phyloP scores from a whole-genome alignment of 2,113 vertebrate genomes.

The Pandion haliaetus region DNA sequence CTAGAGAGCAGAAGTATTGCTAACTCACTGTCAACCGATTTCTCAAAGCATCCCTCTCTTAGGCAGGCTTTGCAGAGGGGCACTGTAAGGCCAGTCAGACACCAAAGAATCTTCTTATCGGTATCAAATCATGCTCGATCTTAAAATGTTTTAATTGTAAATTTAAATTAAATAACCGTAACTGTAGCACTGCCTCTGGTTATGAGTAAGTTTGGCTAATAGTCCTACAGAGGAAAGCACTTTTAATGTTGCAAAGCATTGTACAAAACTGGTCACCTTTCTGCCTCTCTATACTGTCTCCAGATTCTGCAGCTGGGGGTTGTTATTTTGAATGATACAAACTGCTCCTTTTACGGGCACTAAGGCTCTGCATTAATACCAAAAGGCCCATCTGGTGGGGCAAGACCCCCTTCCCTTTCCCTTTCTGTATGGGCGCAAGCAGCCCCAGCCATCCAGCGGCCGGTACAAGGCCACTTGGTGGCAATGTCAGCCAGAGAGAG shows the following conservation, averaged over 20 bases:
- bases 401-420: not conserved
- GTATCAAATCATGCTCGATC: not conserved
- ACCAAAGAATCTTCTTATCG: not conserved
- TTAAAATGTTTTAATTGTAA: not conserved
- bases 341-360: not conserved
- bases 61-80: not conserved
- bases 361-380: not conserved
- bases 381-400: not conserved
- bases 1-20: not conserved
- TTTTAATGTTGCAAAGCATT: not conserved
- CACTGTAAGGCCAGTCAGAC: not conserved
- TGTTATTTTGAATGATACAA: accelerated
- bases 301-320: not conserved
- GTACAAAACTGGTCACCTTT: not conserved
- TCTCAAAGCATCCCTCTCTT: not conserved
- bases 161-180: not conserved
- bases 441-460: accelerated
- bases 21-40: not conserved
- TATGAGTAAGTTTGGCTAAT: not conserved
- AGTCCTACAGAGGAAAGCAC: not conserved
- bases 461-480: slow-evolving; percentile 38
- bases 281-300: not conserved
- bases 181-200: not conserved
- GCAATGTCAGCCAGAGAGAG: slow-evolving; percentile 38
- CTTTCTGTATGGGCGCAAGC: accelerated